Evolutionary conservation across 2,888 invertebrate species (phyloP).

Genomic region (Drosophila acutilabella): DNA sequence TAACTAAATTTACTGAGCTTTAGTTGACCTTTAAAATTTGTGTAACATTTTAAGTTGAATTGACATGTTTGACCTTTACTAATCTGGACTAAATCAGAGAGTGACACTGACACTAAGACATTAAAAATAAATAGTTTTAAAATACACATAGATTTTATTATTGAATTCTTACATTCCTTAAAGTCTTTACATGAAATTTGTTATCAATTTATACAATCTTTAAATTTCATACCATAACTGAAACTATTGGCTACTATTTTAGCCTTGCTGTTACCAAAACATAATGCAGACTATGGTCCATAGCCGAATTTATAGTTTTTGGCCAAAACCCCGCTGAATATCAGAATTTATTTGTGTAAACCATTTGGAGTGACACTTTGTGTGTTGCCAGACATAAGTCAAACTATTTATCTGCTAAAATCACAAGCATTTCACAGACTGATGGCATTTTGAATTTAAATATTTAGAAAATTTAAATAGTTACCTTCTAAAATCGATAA

Average conservation of each 20-base stretch:
- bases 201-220: no score
- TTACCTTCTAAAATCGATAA: neutral
- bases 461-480: neutral
- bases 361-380: slow-evolving; percentile 30
- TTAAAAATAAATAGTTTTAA: no score
- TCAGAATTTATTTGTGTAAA: slow-evolving; percentile 36
- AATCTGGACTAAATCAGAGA: no score
- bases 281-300: neutral
- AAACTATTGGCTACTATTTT: neutral
- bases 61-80: no score
- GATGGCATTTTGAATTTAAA: neutral
- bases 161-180: no score
- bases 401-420: slow-evolving; percentile 28
- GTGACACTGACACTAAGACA: no score
- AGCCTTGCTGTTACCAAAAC: neutral
- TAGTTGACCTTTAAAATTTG: neutral
- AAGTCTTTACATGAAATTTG: no score
- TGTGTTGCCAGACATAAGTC: slow-evolving; percentile 27
- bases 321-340: slow-evolving; percentile 5
- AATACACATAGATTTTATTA: no score
- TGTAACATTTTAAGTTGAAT: no score
- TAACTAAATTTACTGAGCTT: neutral
- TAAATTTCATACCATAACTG: no score
- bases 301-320: neutral
- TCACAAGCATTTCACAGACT: slow-evolving; percentile 28